Evolutionary conservation across 2,797 vertebrate species (phyloP), one percentile per base, ranked within the genome.

Genomic region (Scolopax rusticola): DNA sequence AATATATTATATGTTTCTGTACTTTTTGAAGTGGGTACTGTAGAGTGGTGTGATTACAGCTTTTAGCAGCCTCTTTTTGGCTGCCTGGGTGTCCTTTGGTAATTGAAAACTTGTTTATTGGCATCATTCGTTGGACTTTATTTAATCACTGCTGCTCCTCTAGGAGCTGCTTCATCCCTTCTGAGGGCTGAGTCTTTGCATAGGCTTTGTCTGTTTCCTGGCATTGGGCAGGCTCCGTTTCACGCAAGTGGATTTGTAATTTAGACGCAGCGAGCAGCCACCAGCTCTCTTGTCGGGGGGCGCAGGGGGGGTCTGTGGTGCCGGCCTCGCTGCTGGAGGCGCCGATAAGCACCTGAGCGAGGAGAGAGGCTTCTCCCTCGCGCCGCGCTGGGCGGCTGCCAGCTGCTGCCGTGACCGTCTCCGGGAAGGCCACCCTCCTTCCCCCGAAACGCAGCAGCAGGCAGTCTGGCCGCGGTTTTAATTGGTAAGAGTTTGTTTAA

Each of bases 31-130:
- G 91, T 64, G 87, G 61, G 60, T 81, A 65, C 59, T 74, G 74
- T 68, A 94, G 84, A 96, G 88, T 74, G 91, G 87, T 91, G 92
- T 93, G 96, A 96, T 97, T 97, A 95, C 86, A 95, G 96, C 95
- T 97, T 97, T 97, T 95, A 97, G 95, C 89, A 93, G 93, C 69
- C 89, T 89, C 76, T 53, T 70, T 93, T 93, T 92, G 91, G 91
- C 95, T 91, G 83, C 86, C 73, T 85, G 94, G 68, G 78, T 59
- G 74, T 94, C 91, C 92, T 97, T 84, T 87, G 76, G 95, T 96
- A 94, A 96, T 94, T 93, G 96, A 94, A 97, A 97, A 95, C 91
- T 95, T 95, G 90, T 94, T 95, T 82, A 91, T 96, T 96, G 90
- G 87, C 93, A 95, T 96, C 51, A 69, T 95, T 92, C 93, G 60